These are phyloP conservation scores for Smutsia gigantea DNA, from an alignment of 2,797 vertebrate genomes.

Conservation along the genomic window DNA sequence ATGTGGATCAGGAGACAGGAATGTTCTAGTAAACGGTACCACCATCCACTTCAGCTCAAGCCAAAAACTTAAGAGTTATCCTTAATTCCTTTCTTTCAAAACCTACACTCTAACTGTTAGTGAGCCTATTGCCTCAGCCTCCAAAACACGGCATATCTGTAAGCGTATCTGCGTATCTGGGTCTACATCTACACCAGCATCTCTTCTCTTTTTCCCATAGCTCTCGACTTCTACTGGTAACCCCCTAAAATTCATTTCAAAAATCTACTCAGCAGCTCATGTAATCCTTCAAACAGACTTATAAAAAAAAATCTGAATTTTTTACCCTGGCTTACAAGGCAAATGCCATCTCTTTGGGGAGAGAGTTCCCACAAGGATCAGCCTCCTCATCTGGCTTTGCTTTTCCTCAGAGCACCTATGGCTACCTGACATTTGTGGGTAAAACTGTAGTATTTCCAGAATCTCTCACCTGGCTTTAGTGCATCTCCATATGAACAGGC, in stretches of 20 bases:
- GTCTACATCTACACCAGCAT: not conserved
- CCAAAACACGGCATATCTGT: accelerated
- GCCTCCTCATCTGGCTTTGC: accelerated
- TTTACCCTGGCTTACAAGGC: not conserved
- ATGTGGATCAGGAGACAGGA: not conserved
- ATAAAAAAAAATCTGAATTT: not conserved
- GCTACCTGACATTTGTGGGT: too few species aligned
- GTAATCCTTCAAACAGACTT: not conserved
- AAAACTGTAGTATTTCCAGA: too few species aligned
- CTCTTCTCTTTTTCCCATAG: too few species aligned
- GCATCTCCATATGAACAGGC: too few species aligned
- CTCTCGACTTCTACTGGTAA: not conserved
- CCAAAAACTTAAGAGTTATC: not conserved
- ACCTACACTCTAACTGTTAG: not conserved
- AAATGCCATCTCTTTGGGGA: not conserved
- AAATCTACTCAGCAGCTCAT: not conserved
- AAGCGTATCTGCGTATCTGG: accelerated
- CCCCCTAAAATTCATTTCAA: not conserved
- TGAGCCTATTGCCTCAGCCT: not conserved
- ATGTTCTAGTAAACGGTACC: not conserved
- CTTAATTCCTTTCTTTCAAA: not conserved
- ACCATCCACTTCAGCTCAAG: not conserved
- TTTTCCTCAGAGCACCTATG: not conserved
- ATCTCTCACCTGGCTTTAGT: too few species aligned
- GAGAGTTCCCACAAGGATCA: too few species aligned